These are phyloP conservation scores for Xiphorhynchus erythropygius DNA, from an alignment of 2,797 vertebrate species.

Conservation along the genomic window DNA sequence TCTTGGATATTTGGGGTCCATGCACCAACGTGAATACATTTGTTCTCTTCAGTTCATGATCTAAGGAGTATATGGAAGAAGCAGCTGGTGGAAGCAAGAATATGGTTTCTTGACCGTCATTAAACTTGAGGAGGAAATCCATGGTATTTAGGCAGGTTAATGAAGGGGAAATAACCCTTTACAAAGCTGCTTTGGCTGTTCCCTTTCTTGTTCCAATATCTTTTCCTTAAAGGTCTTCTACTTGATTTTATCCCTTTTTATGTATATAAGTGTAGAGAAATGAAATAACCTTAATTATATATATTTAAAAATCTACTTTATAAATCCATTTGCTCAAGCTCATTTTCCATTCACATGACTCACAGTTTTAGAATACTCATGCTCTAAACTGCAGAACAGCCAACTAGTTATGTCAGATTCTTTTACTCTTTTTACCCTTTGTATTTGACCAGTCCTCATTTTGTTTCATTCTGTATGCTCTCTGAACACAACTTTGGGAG, in stretches of 20 bases:
- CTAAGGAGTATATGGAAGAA: not conserved
- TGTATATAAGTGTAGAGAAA: not conserved
- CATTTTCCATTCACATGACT: conserved; percentile 8
- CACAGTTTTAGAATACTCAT: conserved; percentile 31
- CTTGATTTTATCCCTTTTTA: not conserved
- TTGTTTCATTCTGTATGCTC: conserved; percentile 40
- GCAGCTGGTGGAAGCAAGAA: not conserved
- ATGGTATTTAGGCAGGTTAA: not conserved
- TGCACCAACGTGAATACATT: rapidly evolving
- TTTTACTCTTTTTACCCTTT: not conserved
- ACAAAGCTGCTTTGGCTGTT: not conserved
- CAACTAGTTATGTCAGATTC: conserved; percentile 36
- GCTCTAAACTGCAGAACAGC: conserved; percentile 34
- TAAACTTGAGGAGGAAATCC: not conserved
- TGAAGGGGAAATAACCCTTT: not conserved
- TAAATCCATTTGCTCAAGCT: conserved; percentile 55
- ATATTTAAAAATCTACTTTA: conserved; percentile 43
- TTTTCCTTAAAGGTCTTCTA: not conserved
- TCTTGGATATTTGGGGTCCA: not conserved
- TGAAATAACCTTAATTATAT: conserved; percentile 23
- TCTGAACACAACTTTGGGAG: conserved; percentile 52
- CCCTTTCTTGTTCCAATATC: not conserved
- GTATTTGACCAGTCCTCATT: conserved; percentile 25
- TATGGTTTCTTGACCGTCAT: not conserved
- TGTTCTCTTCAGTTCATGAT: not conserved